phyloP scores from a whole-genome alignment of 2,888 invertebrate species.

The Pseudanteris insignis region DNA sequence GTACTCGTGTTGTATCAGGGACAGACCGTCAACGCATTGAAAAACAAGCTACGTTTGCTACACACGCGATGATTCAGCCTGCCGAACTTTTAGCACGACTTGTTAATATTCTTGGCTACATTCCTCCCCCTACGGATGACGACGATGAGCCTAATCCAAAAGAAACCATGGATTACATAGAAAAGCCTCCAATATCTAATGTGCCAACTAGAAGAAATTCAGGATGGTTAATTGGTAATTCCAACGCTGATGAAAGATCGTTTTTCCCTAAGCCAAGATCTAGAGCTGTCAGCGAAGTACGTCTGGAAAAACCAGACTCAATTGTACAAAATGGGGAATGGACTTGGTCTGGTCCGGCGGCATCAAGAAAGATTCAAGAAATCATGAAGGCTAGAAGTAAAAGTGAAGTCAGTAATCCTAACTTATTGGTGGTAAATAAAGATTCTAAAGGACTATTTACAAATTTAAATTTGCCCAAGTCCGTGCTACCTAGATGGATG shows the following conservation, averaged over 20 bases:
- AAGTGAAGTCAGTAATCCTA: conserved; percentile 31
- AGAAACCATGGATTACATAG: conserved; percentile 75
- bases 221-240: conserved; percentile 69
- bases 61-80: conserved; percentile 77
- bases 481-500: conserved; percentile 57
- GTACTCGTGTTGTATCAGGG: conserved; percentile 78
- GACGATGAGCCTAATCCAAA: conserved; percentile 45
- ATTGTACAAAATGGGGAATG: conserved; percentile 65
- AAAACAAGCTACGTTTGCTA: conserved; percentile 79
- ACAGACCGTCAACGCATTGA: conserved; percentile 82
- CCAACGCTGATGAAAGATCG: conserved; percentile 60
- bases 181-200: conserved; percentile 78
- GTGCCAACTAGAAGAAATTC: conserved; percentile 66
- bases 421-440: conserved; percentile 37
- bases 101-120: conserved; percentile 78
- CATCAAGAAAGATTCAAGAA: conserved; percentile 71
- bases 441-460: conserved; percentile 56
- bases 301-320: conserved; percentile 66
- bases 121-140: conserved; percentile 59
- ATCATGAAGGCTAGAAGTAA: conserved; percentile 58
- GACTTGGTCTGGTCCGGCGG: conserved; percentile 77
- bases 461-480: conserved; percentile 54
- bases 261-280: conserved; percentile 66
- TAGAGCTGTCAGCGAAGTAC: conserved; percentile 73
- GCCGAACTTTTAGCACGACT: conserved; percentile 80